Percentiles rank a stretch among this genome's conserved stretches.
Evolutionary conservation across 37 sponge, comb jelly and placozoan genomes (phyloP).

Genomic region (Diacarnus erythraeanus): DNA sequence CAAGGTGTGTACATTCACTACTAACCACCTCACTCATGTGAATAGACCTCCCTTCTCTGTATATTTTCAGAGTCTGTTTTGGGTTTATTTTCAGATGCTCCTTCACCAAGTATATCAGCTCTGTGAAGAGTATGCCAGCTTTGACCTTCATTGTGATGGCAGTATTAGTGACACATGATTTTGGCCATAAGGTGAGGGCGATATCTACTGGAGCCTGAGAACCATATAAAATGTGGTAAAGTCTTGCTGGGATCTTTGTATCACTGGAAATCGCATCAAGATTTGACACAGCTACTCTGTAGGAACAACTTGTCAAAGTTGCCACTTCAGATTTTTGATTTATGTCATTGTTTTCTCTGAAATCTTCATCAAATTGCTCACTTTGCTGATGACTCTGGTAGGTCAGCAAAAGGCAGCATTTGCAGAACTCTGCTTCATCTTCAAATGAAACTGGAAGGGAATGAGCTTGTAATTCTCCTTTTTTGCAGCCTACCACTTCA

Average conservation of each 20-base stretch:
- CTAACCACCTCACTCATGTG: not conserved
- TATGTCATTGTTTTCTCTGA: not conserved
- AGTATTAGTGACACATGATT: not conserved
- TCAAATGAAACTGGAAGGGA: slow-evolving; percentile 9
- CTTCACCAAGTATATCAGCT: slow-evolving; percentile 28
- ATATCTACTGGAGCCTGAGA: not conserved
- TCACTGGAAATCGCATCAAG: slow-evolving; percentile 15
- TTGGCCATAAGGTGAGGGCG: slow-evolving; percentile 26
- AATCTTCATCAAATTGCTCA: not conserved
- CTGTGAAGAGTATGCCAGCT: slow-evolving; percentile 32
- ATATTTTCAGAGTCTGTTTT: slow-evolving; percentile 11
- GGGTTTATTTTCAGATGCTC: slow-evolving; percentile 7
- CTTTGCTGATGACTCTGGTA: not conserved
- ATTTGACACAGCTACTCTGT: slow-evolving; percentile 18
- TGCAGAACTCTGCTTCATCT: slow-evolving; percentile 25
- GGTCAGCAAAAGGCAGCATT: slow-evolving; percentile 33
- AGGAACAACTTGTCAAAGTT: slow-evolving; percentile 1
- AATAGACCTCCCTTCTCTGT: slow-evolving; percentile 21
- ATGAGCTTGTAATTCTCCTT: slow-evolving; percentile 9
- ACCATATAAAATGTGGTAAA: slow-evolving; percentile 18
- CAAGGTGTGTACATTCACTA: not conserved
- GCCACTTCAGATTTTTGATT: not conserved
- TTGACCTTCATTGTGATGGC: slow-evolving; percentile 4
- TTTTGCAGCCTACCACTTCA: slow-evolving; percentile 18
- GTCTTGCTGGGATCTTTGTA: slow-evolving; percentile 15